These are phyloP conservation scores for Podiceps cristatus DNA, from an alignment of 2,113 vertebrate species.

Conservation along the genomic window DNA sequence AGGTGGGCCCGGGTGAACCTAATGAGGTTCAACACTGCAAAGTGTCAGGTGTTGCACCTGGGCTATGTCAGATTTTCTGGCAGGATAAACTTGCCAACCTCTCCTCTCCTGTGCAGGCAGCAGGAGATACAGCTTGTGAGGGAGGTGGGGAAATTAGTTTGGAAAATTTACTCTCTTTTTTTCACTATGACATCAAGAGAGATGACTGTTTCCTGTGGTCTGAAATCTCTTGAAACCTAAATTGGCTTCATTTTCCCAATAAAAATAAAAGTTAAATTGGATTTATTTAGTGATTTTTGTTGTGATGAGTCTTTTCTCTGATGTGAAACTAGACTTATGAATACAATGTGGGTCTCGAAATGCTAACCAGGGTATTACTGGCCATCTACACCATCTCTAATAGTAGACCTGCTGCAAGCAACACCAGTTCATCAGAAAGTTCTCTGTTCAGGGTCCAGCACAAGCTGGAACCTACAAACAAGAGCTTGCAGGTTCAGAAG, in stretches of 20 bases:
- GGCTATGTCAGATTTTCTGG: neutral
- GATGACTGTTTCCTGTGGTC: neutral
- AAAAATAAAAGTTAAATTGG: neutral
- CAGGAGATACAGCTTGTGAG: neutral
- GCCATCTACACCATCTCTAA: accelerated
- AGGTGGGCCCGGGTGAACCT: too few relatives aligned
- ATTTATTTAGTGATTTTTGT: neutral
- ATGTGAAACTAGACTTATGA: neutral
- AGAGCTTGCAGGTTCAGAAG: neutral
- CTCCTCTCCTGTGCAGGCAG: neutral
- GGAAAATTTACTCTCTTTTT: neutral
- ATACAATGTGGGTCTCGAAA: neutral
- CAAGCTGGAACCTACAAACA: neutral
- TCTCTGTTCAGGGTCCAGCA: neutral
- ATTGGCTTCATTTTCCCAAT: neutral
- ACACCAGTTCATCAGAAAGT: neutral
- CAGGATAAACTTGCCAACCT: neutral
- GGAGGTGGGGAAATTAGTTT: neutral
- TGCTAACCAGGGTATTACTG: neutral
- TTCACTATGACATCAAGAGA: too few relatives aligned
- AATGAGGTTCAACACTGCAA: too few relatives aligned
- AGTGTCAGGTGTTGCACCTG: too few relatives aligned
- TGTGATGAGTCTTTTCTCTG: neutral
- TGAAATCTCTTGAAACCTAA: neutral
- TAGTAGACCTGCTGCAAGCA: neutral